Evolutionary conservation across 2,888 invertebrate genomes (phyloP), one percentile per base, ranked within the genome.

Genomic region (Podabrus alpinus): DNA sequence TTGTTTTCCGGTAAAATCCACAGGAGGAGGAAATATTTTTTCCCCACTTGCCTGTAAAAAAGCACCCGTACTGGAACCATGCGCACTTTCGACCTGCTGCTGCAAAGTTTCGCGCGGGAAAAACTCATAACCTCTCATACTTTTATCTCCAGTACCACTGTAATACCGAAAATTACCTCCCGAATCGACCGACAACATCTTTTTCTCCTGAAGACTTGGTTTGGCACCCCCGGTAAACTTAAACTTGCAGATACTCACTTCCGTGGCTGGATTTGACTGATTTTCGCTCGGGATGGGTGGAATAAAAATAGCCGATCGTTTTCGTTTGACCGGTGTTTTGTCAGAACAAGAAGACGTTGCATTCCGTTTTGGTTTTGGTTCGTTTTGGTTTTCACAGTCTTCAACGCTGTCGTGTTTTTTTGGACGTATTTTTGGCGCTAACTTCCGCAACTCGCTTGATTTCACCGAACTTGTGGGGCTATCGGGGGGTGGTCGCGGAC

Each of bases 211-310:
- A 67, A 97, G 85, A 74, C 93, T 93, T 0, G 97, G 97, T 79
- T 95, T 95, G 0, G 95, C 95, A 0, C 97, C 97, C 0, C 96
- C 96, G 0, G 96, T 96, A 85, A 97, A 96, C 85, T 97, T 97
- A 84, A 97, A 97, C 86, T 97, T 97, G 86, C 97, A 97, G 83
- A 97, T 97, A 77, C 87, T 87, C 15, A 88, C 96, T 86, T 95
- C 95, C 0, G 94, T 94, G 0, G 94, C 93, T 0, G 95, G 94
- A 81, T 94, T 94, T 3, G 92, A 90, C 7, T 92, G 90, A 81
- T 91, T 93, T 82, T 94, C 94, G 3, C 92, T 89, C 0, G 94
- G 94, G 86, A 95, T 92, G 0, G 95, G 95, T 0, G 95, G 95
- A 79, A 95, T 95, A 83, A 95, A 95, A 79, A 95, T 94, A 0